Conservation (phyloP, 2,113 vertebrate genomes). For the Brachyistius frenatus region DNA sequence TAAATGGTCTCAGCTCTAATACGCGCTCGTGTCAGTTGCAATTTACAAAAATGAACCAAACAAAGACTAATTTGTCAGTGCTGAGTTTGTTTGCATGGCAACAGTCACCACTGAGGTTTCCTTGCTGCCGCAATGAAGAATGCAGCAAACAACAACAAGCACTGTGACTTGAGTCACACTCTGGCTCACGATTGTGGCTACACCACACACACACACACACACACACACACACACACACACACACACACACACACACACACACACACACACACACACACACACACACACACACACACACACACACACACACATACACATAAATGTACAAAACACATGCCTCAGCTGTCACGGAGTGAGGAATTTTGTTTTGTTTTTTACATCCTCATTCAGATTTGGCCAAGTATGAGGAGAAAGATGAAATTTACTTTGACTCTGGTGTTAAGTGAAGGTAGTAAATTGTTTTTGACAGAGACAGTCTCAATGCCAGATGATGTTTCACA, state of each 20-base stretch:
- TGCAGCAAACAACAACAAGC: constrained; percentile 64
- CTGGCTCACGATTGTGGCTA: constrained; percentile 35
- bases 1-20: not conserved
- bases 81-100: constrained; percentile 48
- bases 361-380: constrained; percentile 56
- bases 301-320: no score
- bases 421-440: constrained; percentile 37
- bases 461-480: constrained; percentile 20
- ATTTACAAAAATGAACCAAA: constrained; percentile 38
- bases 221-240: constrained; percentile 13
- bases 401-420: constrained; percentile 36
- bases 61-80: constrained; percentile 45
- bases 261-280: constrained; percentile 12
- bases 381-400: constrained; percentile 51
- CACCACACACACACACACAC: constrained; percentile 21
- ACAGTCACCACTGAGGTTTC: constrained; percentile 54
- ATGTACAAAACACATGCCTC: constrained; percentile 26
- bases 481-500: constrained; percentile 27
- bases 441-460: constrained; percentile 42
- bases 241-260: constrained; percentile 1
- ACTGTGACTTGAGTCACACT: constrained; percentile 55
- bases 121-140: constrained; percentile 64
- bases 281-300: constrained; percentile 20
- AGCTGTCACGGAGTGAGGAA: constrained; percentile 51
- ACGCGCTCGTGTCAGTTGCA: constrained; percentile 29